Conservation (phyloP, 2,797 vertebrate species). For the Urophycis tenuis region DNA sequence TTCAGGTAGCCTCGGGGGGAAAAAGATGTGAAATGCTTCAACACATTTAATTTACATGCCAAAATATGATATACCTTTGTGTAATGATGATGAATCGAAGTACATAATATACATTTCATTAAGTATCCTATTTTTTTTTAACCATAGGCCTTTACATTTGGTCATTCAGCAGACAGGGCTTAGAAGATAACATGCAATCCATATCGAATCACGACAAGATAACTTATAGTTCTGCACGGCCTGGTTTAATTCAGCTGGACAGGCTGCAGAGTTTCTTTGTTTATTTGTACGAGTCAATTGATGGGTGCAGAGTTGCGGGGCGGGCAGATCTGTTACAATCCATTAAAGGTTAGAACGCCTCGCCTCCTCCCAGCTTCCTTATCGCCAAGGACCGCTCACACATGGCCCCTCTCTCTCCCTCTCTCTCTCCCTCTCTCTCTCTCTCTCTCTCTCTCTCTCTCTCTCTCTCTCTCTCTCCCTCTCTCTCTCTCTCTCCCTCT, state of each 20-base stretch:
- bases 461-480: too few species aligned
- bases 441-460: constrained; percentile 54
- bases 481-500: constrained; percentile 41
- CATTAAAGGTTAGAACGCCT: not conserved
- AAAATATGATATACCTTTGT: not conserved
- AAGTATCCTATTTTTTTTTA: not conserved
- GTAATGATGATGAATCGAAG: not conserved
- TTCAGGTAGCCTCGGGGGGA: not conserved
- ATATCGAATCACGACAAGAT: not conserved
- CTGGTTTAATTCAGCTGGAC: not conserved
- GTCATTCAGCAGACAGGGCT: not conserved
- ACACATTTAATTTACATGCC: not conserved
- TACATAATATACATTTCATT: not conserved
- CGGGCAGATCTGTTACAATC: not conserved
- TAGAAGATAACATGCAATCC: not conserved
- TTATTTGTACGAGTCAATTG: not conserved
- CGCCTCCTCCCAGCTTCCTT: constrained; percentile 26
- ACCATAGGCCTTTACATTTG: too few species aligned
- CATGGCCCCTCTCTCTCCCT: constrained; percentile 34
- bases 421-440: not conserved
- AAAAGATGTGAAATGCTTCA: not conserved
- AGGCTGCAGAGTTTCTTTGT: not conserved
- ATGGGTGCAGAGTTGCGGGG: not conserved
- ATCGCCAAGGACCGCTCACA: constrained; percentile 47
- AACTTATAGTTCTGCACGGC: not conserved